Evolutionary conservation across 2,113 vertebrate genomes (phyloP).

Genomic region (Rhynchopsitta pachyrhyncha): DNA sequence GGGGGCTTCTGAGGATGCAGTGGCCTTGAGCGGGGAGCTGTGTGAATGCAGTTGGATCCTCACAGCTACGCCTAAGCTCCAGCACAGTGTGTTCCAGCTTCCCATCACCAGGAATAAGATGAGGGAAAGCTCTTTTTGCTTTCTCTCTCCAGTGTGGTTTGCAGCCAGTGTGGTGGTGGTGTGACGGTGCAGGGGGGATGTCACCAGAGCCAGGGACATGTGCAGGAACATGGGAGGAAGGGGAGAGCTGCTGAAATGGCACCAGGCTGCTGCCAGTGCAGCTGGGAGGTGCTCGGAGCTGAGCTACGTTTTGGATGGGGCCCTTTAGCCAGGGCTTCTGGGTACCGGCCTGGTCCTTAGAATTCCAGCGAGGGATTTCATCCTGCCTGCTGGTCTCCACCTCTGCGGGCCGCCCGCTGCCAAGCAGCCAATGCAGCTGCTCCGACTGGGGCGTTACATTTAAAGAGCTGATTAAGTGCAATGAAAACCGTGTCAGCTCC

Average conservation of each 20-base stretch:
- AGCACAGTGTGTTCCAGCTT: neutral
- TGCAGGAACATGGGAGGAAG: neutral
- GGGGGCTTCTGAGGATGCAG: neutral
- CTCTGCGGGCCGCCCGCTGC: neutral
- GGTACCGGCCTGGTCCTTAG: neutral
- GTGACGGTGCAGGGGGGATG: neutral
- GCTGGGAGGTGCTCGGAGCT: neutral
- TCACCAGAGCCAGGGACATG: neutral
- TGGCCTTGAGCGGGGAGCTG: neutral
- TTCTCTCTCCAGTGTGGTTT: neutral
- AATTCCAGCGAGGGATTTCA: neutral
- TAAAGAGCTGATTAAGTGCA: constrained; percentile 65
- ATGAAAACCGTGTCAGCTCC: constrained; percentile 54
- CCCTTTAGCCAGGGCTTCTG: neutral
- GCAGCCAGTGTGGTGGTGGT: neutral
- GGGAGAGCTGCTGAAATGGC: rapidly evolving
- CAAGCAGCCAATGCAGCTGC: neutral
- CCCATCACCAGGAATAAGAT: neutral
- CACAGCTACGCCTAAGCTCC: neutral
- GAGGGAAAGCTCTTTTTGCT: neutral
- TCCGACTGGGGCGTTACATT: constrained; percentile 8
- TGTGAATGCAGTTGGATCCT: neutral
- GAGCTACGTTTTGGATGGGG: neutral
- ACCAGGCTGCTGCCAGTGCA: neutral
- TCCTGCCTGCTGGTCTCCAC: neutral